Percentiles rank a stretch among this genome's conserved stretches.
phyloP scores from a whole-genome alignment of 2,113 vertebrate genomes.

The Choloepus hoffmanni region DNA sequence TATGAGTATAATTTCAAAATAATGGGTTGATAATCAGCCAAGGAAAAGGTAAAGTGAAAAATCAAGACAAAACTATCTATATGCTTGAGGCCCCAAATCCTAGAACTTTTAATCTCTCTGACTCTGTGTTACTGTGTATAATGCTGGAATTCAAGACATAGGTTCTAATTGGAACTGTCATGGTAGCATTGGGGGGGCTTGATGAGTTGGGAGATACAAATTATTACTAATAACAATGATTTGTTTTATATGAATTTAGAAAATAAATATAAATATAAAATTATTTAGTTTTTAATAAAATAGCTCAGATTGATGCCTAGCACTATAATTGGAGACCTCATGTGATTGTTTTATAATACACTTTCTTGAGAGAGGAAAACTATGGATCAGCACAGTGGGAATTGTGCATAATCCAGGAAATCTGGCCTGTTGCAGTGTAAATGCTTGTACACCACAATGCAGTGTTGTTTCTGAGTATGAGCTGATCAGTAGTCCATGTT shows the following conservation, averaged over 20 bases:
- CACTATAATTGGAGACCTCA: neutral
- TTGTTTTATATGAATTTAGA: too few relatives aligned
- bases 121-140: accelerated
- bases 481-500: accelerated
- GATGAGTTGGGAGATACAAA: accelerated
- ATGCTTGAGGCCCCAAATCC: neutral
- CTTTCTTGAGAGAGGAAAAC: neutral
- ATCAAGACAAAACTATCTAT: neutral
- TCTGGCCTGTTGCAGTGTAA: accelerated
- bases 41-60: neutral
- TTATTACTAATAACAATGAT: too few relatives aligned
- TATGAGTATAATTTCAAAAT: neutral
- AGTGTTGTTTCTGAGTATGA: neutral
- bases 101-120: neutral
- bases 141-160: neutral
- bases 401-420: neutral
- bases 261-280: too few relatives aligned
- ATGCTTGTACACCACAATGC: accelerated
- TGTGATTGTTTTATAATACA: neutral
- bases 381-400: accelerated
- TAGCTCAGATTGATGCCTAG: neutral
- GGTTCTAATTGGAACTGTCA: neutral
- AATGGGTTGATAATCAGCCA: neutral
- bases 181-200: neutral
- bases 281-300: neutral